Evolutionary conservation across 2,113 vertebrate genomes (phyloP), one percentile per base, ranked within the genome.

Genomic region (Eulemur rufifrons): DNA sequence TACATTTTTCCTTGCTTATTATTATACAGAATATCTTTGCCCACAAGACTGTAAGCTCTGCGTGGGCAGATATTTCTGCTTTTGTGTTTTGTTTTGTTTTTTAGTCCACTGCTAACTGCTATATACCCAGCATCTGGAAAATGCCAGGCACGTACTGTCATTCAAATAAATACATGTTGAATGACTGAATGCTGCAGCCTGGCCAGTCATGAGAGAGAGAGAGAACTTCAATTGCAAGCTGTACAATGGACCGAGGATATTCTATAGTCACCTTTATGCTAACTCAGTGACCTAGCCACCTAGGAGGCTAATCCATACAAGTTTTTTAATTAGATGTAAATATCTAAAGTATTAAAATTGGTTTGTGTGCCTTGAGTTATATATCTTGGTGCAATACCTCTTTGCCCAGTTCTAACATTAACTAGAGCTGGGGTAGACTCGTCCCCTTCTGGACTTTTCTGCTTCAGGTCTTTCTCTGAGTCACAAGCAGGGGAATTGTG

Each of bases 351-450:
- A 2, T 39, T 85, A 64, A 69, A 45, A 52, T 91, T 61, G 11
- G 3, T 73, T 34, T 18, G 2, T 87, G 14, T 85, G 45, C 25
- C 25, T 88, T 6, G 21, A 88, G 69, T 5, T 66, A 21, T 80
- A 0, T 42, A 45, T 74, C 3, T n/a, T 18, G 18, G 6, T 39
- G 0, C 20, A 77, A 29, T 18, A 29, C 6, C 3, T 12, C 20
- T 3, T 69, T 5, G 2, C 15, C 59, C 21, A 8, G 27, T 78
- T 93, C 50, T 68, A 21, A 42, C 15, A 56, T 91, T 8, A 42
- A 2, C 5, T 47, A 11, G 2, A 81, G 27, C 42, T 85, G 8
- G 25, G 15, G 11, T 73, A 12, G 37, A 56, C 29, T 76, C 8
- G 85, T 54, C 20, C 39, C 17, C 4, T 17, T 42, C 27, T 66